Conservation (phyloP, 2,888 invertebrate species). For the Stenodema calcarata region DNA sequence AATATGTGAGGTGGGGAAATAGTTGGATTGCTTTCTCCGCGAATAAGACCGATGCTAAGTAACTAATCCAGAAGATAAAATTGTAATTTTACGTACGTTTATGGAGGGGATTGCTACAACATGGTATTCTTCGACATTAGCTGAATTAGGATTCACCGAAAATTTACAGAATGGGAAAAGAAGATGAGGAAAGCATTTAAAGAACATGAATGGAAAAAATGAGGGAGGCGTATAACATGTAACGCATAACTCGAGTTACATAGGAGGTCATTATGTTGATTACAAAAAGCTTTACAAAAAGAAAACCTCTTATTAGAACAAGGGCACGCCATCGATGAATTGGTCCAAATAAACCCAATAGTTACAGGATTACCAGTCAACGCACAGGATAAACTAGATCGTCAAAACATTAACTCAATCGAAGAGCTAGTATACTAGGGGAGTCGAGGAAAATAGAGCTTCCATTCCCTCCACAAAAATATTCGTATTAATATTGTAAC, state of each 20-base stretch:
- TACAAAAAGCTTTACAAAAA: background rate
- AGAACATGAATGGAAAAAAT: background rate
- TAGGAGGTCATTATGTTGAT: background rate
- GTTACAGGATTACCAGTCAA: background rate
- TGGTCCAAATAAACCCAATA: background rate
- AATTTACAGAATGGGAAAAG: background rate
- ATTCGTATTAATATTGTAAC: too few relatives aligned
- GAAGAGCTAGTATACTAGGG: background rate
- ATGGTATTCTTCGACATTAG: constrained; percentile 1
- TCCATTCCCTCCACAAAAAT: background rate
- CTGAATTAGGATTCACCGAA: background rate
- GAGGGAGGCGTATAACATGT: background rate
- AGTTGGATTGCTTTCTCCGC: background rate
- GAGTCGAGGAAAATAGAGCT: background rate
- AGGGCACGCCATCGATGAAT: background rate
- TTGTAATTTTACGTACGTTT: constrained; percentile 30
- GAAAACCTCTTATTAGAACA: background rate
- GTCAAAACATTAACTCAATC: background rate
- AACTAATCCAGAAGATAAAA: constrained; percentile 12
- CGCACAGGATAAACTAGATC: background rate
- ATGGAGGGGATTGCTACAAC: constrained; percentile 21
- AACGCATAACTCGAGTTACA: background rate
- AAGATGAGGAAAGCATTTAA: constrained; percentile 13
- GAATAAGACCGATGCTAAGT: constrained; percentile 23
- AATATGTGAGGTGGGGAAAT: constrained; percentile 6